phyloP scores from a whole-genome alignment of 2,888 invertebrate species.

The Nymphalis polychloros region DNA sequence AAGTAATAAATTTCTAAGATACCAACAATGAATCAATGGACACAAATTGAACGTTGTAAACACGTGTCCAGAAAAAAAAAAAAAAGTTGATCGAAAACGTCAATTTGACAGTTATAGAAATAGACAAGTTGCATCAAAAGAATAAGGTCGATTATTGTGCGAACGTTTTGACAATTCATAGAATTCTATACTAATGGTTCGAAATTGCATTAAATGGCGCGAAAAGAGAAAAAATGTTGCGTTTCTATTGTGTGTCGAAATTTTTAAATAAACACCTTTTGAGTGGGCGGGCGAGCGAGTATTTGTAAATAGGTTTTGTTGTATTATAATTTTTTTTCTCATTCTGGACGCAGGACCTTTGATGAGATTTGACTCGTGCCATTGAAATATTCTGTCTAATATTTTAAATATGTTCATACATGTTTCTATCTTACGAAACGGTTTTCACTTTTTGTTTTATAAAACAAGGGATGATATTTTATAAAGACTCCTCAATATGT shows the following conservation, averaged over 20 bases:
- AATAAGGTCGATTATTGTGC: constrained; percentile 48
- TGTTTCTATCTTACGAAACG: constrained; percentile 9
- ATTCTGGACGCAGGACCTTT: constrained; percentile 45
- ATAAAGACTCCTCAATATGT: too few relatives aligned
- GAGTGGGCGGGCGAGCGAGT: constrained; percentile 79
- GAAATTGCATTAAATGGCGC: constrained; percentile 80
- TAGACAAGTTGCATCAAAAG: constrained; percentile 29
- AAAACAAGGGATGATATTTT: background rate
- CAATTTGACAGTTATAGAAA: constrained; percentile 33
- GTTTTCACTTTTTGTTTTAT: background rate
- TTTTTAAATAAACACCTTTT: constrained; percentile 81
- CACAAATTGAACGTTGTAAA: constrained; percentile 75
- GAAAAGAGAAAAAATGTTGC: constrained; percentile 74
- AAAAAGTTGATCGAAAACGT: constrained; percentile 41
- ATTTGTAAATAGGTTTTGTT: constrained; percentile 80
- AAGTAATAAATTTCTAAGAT: constrained; percentile 56
- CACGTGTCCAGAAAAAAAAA: constrained; percentile 62
- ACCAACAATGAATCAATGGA: constrained; percentile 65
- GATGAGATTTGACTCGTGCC: constrained; percentile 44
- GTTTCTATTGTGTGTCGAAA: constrained; percentile 69
- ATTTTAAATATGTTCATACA: constrained; percentile 12
- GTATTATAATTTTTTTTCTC: constrained; percentile 53
- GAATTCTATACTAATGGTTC: constrained; percentile 53
- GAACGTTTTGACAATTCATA: constrained; percentile 38
- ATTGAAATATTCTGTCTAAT: constrained; percentile 24